phyloP scores from a whole-genome alignment of 2,113 vertebrate species.

The Catharus minimus region DNA sequence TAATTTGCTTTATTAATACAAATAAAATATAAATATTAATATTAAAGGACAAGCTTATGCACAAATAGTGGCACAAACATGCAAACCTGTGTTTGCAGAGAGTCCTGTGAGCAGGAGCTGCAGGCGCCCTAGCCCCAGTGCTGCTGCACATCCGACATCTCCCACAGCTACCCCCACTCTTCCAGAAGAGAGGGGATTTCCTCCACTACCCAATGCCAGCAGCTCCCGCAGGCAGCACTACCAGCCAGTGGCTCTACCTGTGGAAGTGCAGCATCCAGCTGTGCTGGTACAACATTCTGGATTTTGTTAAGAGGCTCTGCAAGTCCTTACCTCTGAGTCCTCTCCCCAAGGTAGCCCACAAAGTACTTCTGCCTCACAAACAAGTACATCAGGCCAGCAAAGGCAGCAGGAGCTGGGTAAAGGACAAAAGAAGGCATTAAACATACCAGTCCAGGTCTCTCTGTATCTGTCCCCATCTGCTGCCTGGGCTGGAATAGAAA shows the following conservation, averaged over 20 bases:
- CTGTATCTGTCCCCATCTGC: neutral
- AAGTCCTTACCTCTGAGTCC: slow-evolving; percentile 85
- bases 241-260: neutral
- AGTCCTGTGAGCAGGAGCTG: neutral
- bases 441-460: neutral
- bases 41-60: neutral
- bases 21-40: neutral
- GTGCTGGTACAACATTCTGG: accelerated
- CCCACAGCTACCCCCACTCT: neutral
- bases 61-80: neutral
- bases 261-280: neutral
- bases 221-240: neutral
- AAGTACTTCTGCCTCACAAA: slow-evolving; percentile 95
- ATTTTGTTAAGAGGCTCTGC: neutral
- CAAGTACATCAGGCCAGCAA: slow-evolving; percentile 91
- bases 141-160: accelerated
- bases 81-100: neutral
- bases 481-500: neutral
- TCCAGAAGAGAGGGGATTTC: neutral
- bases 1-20: neutral
- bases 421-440: neutral
- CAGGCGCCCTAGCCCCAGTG: neutral
- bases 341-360: slow-evolving; percentile 91
- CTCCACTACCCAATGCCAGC: neutral
- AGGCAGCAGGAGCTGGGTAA: slow-evolving; percentile 85